Percentiles rank a stretch among this genome's conserved stretches.
Conservation (phyloP, 2,113 vertebrate species). For the Cercocebus atys region DNA sequence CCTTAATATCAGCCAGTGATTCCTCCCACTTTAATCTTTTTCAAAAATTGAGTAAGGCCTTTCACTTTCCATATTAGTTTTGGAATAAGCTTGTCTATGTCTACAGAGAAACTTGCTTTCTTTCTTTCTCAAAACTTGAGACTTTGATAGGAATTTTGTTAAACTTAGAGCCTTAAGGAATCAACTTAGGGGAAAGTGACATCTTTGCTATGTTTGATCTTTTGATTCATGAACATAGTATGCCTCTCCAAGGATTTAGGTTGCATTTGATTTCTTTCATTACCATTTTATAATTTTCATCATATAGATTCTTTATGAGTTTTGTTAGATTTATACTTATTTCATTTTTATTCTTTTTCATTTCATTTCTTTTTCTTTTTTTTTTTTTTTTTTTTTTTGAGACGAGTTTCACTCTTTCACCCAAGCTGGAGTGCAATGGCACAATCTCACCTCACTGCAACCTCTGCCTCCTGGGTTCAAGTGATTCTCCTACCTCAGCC, state of each 20-base stretch:
- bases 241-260: background rate
- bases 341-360: background rate
- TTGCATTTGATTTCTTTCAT: conserved; percentile 39
- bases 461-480: no score
- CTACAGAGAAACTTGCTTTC: background rate
- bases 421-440: no score
- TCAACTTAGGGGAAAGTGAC: background rate
- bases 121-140: background rate
- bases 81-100: background rate
- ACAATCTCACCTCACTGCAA: no score
- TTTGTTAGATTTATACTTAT: background rate
- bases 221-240: background rate
- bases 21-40: background rate
- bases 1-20: conserved; percentile 14
- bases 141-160: background rate
- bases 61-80: conserved; percentile 18
- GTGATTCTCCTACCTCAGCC: no score
- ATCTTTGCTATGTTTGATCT: background rate
- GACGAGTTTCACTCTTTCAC: no score
- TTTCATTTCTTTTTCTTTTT: no score
- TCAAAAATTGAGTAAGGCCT: background rate
- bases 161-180: background rate
- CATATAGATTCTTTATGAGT: background rate
- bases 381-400: no score
- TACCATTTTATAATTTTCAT: background rate